Percentiles rank a stretch among this genome's conserved stretches.
Conservation (phyloP, 2,797 vertebrate genomes). For the Brachyalestes nurse region DNA sequence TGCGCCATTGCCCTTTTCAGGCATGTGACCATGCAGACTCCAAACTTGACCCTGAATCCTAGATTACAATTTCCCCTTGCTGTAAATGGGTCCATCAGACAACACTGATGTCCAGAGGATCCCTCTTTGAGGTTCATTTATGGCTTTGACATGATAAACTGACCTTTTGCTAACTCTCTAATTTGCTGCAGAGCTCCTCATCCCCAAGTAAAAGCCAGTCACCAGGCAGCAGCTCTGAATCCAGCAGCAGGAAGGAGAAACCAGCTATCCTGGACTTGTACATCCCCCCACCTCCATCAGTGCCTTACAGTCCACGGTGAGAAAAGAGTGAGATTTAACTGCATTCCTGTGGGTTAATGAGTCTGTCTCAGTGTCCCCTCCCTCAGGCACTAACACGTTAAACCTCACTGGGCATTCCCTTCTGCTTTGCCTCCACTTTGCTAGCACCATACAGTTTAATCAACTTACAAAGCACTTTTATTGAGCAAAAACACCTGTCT, state of each 20-base stretch:
- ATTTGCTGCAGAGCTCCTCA: conserved; percentile 74
- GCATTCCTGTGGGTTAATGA: conserved; percentile 59
- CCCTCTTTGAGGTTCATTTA: not conserved
- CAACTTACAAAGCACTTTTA: conserved; percentile 17
- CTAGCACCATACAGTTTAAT: conserved; percentile 45
- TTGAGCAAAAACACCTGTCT: not conserved
- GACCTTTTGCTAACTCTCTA: conserved; percentile 27
- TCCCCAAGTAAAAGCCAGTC: conserved; percentile 70
- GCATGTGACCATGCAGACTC: not conserved
- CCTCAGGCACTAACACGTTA: conserved; percentile 35
- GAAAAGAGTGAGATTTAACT: conserved; percentile 53
- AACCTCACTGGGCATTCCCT: conserved; percentile 53
- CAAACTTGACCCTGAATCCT: not conserved
- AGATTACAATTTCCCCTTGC: not conserved
- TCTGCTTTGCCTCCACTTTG: conserved; percentile 53
- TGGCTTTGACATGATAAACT: not conserved
- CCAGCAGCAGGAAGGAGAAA: conserved; percentile 82
- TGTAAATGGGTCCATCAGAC: not conserved
- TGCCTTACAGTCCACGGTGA: conserved; percentile 88
- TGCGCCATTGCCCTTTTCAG: not conserved
- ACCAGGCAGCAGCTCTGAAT: conserved; percentile 74
- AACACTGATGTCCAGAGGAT: not conserved
- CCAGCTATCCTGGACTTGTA: conserved; percentile 87
- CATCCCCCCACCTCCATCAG: conserved; percentile 87
- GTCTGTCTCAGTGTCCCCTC: conserved; percentile 33